Conservation (phyloP, 2,888 invertebrate species). For the Lithodes maja region DNA sequence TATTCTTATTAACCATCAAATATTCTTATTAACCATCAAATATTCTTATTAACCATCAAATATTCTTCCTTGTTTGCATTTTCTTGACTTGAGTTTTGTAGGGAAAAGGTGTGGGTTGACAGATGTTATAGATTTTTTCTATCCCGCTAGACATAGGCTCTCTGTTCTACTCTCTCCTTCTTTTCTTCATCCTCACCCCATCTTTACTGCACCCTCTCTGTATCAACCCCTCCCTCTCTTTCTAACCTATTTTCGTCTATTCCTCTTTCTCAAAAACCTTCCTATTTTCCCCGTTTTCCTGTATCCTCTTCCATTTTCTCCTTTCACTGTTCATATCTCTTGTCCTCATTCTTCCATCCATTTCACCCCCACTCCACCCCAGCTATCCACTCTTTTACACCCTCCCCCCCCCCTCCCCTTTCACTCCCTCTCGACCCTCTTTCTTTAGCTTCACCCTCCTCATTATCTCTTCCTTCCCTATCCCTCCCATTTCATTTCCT, state of each 20-base stretch:
- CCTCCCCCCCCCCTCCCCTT: not conserved
- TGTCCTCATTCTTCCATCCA: not conserved
- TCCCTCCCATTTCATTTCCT: not conserved
- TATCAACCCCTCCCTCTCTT: not conserved
- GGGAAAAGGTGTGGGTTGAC: too few species aligned
- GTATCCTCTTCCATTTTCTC: not conserved
- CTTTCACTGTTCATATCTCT: not conserved
- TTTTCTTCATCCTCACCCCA: not conserved
- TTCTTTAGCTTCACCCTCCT: not conserved
- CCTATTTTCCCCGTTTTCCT: not conserved
- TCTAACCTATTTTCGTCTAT: not conserved
- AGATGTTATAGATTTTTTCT: too few species aligned
- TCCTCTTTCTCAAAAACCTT: not conserved
- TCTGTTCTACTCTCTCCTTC: not conserved
- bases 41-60: too few species aligned
- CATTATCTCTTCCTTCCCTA: not conserved
- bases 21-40: too few species aligned
- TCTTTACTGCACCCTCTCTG: not conserved
- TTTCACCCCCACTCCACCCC: not conserved
- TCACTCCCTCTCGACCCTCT: not conserved
- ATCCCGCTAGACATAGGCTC: not conserved
- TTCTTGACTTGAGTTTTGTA: too few species aligned
- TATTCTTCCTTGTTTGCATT: too few species aligned
- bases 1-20: too few species aligned
- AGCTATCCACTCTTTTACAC: not conserved